Conservation (phyloP, 2,888 invertebrate species). For the Stenoptilia bipunctidactyla region DNA sequence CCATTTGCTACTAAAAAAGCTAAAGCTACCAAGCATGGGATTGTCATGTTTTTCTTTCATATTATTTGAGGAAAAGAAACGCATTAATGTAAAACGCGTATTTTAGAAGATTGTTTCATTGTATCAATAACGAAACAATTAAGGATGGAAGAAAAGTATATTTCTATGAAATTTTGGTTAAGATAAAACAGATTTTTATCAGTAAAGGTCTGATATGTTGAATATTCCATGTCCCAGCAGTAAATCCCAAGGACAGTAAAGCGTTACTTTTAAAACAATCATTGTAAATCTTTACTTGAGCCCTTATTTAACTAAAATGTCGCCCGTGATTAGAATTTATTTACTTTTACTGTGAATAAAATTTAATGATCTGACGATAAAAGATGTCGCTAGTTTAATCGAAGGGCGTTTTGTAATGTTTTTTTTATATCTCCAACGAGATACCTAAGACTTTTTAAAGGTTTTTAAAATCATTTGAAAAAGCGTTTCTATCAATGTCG, state of each 20-base stretch:
- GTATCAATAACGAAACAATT: no score
- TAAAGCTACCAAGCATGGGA: no score
- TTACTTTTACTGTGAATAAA: slow-evolving; percentile 1
- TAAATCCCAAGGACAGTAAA: not conserved
- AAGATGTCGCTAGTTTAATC: slow-evolving; percentile 1
- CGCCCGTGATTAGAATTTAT: slow-evolving; percentile 1
- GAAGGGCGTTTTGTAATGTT: slow-evolving; percentile 11
- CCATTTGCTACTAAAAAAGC: no score
- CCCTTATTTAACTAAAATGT: not conserved
- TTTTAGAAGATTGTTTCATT: no score
- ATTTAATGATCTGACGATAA: slow-evolving; percentile 1
- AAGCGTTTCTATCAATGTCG: slow-evolving; percentile 53
- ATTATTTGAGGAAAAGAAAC: no score
- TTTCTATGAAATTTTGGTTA: no score
- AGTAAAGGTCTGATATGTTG: no score
- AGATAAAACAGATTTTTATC: no score
- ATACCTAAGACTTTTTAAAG: slow-evolving; percentile 58
- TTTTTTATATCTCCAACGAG: slow-evolving; percentile 45
- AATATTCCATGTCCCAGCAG: no score
- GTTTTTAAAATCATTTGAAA: slow-evolving; percentile 62
- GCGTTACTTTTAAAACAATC: not conserved
- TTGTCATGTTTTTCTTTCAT: no score
- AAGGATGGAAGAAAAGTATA: no score
- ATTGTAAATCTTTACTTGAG: not conserved
- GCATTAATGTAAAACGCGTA: no score